Evolutionary conservation across 1,140 invertebrate species (phyloP).

Genomic region (Hermetia illucens): DNA sequence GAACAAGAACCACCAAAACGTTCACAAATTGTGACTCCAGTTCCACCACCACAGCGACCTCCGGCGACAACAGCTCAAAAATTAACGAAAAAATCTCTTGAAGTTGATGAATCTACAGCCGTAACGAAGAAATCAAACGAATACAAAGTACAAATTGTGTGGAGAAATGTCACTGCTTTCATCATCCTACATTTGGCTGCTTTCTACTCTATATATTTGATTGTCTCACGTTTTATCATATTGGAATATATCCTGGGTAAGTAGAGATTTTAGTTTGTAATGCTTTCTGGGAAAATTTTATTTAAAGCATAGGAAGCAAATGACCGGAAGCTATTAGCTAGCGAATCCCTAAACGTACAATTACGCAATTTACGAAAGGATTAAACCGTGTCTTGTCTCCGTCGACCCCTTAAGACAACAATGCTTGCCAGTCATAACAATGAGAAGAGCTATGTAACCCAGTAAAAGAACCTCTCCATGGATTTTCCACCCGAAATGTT

Average conservation of each 20-base stretch:
- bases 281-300: too few relatives aligned
- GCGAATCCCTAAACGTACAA: too few relatives aligned
- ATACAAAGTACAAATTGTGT: constrained; percentile 42
- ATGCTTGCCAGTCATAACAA: too few relatives aligned
- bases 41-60: constrained; percentile 1
- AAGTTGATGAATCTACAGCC: neutral
- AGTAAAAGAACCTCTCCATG: too few relatives aligned
- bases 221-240: constrained; percentile 42
- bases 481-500: too few relatives aligned
- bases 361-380: too few relatives aligned
- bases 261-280: too few relatives aligned
- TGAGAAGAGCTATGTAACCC: too few relatives aligned
- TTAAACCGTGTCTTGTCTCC: too few relatives aligned
- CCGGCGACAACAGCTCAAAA: constrained; percentile 8
- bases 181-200: constrained; percentile 47
- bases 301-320: too few relatives aligned
- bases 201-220: constrained; percentile 48
- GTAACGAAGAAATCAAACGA: constrained; percentile 11
- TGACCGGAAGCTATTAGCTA: too few relatives aligned
- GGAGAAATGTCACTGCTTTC: constrained; percentile 60
- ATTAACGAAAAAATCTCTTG: neutral
- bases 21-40: constrained; percentile 11
- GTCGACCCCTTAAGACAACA: too few relatives aligned
- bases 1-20: constrained; percentile 24
- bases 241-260: constrained; percentile 45